Evolutionary conservation across 2,797 vertebrate genomes (phyloP).

Genomic region (Cyclopterus lumpus): DNA sequence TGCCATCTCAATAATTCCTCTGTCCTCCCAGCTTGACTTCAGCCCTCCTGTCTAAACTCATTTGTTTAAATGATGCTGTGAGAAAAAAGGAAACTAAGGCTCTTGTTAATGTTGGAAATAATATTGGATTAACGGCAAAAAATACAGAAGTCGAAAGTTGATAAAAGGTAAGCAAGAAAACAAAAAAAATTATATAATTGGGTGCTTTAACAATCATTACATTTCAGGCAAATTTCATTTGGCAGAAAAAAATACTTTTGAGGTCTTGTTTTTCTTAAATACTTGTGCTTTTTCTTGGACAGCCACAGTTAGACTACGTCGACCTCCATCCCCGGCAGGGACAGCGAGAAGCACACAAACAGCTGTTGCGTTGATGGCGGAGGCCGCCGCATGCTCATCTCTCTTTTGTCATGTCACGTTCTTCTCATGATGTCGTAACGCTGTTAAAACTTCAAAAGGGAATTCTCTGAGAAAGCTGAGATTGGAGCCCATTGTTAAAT

Average conservation of each 20-base stretch:
- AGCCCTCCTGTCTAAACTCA: slow-evolving; percentile 19
- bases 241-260: neutral
- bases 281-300: neutral
- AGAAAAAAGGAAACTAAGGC: slow-evolving; percentile 26
- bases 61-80: slow-evolving; percentile 22
- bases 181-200: neutral
- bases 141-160: neutral
- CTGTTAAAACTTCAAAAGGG: neutral
- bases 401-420: slow-evolving; percentile 13
- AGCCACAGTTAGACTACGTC: slow-evolving; percentile 21
- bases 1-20: slow-evolving; percentile 40
- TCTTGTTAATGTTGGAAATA: slow-evolving; percentile 17
- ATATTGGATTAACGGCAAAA: slow-evolving; percentile 1
- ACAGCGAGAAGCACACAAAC: slow-evolving; percentile 3
- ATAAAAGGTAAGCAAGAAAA: neutral
- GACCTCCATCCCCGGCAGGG: slow-evolving; percentile 7
- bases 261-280: neutral
- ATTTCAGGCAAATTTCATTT: neutral
- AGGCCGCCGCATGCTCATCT: slow-evolving; percentile 1
- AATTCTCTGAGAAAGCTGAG: neutral
- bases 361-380: slow-evolving; percentile 1
- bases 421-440: slow-evolving; percentile 10
- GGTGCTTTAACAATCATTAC: neutral
- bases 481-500: slow-evolving; percentile 3
- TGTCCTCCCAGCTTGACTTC: slow-evolving; percentile 32